These are phyloP conservation scores for Hybos culiciformis DNA, from an alignment of 2,888 invertebrate genomes.

Conservation along the genomic window DNA sequence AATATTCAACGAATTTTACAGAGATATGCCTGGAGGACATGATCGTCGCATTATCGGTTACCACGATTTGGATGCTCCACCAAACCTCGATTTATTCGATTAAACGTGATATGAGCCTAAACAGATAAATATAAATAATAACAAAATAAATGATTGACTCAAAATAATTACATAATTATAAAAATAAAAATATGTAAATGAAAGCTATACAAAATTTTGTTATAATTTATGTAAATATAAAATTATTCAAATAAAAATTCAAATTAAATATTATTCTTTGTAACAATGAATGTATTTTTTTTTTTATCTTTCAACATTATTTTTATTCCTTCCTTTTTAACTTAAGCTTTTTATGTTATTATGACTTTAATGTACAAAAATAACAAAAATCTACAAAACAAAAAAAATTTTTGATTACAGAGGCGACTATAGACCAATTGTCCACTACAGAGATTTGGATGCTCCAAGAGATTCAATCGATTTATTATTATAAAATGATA, in stretches of 20 bases:
- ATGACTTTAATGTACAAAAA: slow-evolving; percentile 12
- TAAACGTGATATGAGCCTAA: no score
- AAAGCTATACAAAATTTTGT: slow-evolving; percentile 8
- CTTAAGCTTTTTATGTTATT: neutral
- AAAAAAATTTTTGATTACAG: slow-evolving; percentile 45
- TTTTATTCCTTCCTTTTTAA: neutral
- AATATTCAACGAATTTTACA: slow-evolving; percentile 32
- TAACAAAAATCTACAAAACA: slow-evolving; percentile 7
- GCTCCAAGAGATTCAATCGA: slow-evolving; percentile 84
- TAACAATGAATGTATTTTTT: no score
- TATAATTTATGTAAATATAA: neutral
- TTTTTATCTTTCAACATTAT: slow-evolving; percentile 10
- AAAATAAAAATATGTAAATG: slow-evolving; percentile 6
- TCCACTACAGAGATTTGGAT: slow-evolving; percentile 87
- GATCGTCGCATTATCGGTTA: slow-evolving; percentile 72
- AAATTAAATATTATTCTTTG: no score
- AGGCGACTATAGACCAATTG: slow-evolving; percentile 74
- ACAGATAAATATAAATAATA: no score
- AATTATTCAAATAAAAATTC: no score
- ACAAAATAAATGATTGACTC: slow-evolving; percentile 5
- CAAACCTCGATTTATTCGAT: slow-evolving; percentile 58
- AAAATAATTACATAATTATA: slow-evolving; percentile 5
- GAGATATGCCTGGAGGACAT: slow-evolving; percentile 49
- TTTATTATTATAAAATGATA: no score
- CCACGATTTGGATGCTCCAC: slow-evolving; percentile 84